Evolutionary conservation across 2,888 invertebrate species (phyloP).

Genomic region (Xylota sylvarum): DNA sequence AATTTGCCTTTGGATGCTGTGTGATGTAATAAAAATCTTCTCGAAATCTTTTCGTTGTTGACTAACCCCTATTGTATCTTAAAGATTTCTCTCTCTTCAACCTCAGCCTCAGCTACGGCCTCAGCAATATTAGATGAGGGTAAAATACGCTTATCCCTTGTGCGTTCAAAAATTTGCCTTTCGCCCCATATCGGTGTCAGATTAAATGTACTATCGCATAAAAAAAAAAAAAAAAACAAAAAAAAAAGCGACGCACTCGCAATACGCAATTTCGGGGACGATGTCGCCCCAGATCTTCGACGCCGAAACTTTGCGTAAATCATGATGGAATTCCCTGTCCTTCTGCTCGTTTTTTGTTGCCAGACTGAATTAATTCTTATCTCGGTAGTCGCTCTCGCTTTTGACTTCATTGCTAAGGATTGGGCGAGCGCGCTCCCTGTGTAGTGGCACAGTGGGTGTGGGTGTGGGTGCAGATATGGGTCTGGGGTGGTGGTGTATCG

Average conservation of each 20-base stretch:
- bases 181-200: constrained; percentile 75
- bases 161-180: constrained; percentile 70
- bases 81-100: constrained; percentile 58
- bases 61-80: constrained; percentile 74
- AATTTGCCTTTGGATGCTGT: constrained; percentile 72
- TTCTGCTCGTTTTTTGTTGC: constrained; percentile 8
- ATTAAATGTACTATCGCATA: constrained; percentile 75
- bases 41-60: constrained; percentile 70
- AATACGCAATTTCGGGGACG: constrained; percentile 65
- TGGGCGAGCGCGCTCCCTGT: too few relatives aligned
- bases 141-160: constrained; percentile 36
- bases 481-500: constrained; percentile 50
- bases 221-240: constrained; percentile 56
- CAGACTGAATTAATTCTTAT: constrained; percentile 75
- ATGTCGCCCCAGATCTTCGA: constrained; percentile 76
- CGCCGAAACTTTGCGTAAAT: constrained; percentile 76
- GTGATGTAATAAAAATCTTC: constrained; percentile 76
- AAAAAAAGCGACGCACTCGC: constrained; percentile 69
- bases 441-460: not conserved
- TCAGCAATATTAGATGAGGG: constrained; percentile 61
- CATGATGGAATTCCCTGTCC: constrained; percentile 69
- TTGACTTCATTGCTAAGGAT: constrained; percentile 51
- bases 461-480: too few relatives aligned
- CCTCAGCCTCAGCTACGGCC: too few relatives aligned
- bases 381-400: constrained; percentile 57